Base-by-base conservation (phyloP, 2,797 vertebrate species). In the Chromobotia macracanthus region DNA sequence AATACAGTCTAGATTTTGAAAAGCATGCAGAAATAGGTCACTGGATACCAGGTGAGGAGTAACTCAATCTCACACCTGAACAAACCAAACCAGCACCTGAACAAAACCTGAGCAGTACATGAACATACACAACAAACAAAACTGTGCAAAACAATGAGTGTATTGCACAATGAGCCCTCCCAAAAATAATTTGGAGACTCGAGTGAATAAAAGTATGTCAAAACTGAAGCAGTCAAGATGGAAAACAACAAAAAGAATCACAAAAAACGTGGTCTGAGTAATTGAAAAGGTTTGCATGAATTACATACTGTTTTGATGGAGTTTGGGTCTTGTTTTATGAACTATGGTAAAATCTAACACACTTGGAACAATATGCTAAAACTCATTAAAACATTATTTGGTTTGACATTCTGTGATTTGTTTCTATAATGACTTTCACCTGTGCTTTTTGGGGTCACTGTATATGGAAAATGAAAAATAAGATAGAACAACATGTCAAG, bases 41-140 rank as follows among this genome's bases (percentile, higher is more conserved):
- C 23, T 28, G 16, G 25, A 66, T 16, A 76, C 50, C 21, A 58
- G 63, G 35, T 81, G 76, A 84, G 84, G 84, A 86, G 85, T 87
- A 88, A 88, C 84, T 87, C 87, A 31, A 87, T 90, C 83, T 82
- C 80, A 82, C 87, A 86, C 88, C 86, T 84, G 83, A 38, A 66
- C 83, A 84, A 83, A 83, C 75, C 82, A 84, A 77, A 55, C 66
- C 28, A 25, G 16, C 31, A 75, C 10, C 5, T 67, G 18, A 67
- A 67, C 55, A 48, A 73, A 73, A 61, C 6, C 38, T n/a, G 3
- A 4, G 41, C 19, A 44, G n/a, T 23, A 55, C 16, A 21, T 12
- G 10, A 5, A 23, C 28, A 5, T 35, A 8, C 16, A 64, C 28
- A 38, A 28, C 53, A 55, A 55, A 55, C n/a, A 38, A 35, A 60